Conservation (phyloP, 2,888 invertebrate species). For the Eristalis intricaria region DNA sequence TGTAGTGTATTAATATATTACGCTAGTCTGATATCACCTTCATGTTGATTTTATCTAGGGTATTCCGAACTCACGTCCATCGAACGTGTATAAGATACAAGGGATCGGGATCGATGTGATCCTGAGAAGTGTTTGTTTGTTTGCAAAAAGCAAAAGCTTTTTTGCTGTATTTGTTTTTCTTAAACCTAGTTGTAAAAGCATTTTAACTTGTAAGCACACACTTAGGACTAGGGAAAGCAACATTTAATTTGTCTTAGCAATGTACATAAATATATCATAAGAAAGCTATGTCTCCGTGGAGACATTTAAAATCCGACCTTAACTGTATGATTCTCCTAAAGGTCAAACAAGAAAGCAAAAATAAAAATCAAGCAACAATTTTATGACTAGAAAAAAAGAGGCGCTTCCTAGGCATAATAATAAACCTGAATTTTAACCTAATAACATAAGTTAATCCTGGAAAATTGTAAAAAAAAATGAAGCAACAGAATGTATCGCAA, state of each 20-base stretch:
- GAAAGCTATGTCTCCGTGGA: slow-evolving; percentile 47
- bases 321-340: background rate
- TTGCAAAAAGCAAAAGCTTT: slow-evolving; percentile 67
- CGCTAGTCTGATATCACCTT: slow-evolving; percentile 79
- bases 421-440: slow-evolving; percentile 13
- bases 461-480: slow-evolving; percentile 26
- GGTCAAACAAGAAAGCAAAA: slow-evolving; percentile 48
- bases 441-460: background rate
- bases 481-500: slow-evolving; percentile 28
- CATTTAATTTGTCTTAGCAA: slow-evolving; percentile 8
- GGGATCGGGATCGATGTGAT: background rate
- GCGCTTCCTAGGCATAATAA: slow-evolving; percentile 45
- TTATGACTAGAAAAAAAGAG: slow-evolving; percentile 30
- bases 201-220: slow-evolving; percentile 44
- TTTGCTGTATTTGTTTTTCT: slow-evolving; percentile 10
- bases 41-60: slow-evolving; percentile 30
- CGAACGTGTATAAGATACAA: slow-evolving; percentile 55
- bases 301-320: slow-evolving; percentile 22
- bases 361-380: slow-evolving; percentile 47
- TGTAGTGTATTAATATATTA: slow-evolving; percentile 79
- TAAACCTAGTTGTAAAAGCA: slow-evolving; percentile 73
- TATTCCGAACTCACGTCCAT: slow-evolving; percentile 73
- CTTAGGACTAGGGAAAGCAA: background rate
- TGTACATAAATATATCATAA: background rate
- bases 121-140: slow-evolving; percentile 37